Evolutionary conservation across 1,140 invertebrate genomes (phyloP).

Genomic region (Drosophila eugracilis): DNA sequence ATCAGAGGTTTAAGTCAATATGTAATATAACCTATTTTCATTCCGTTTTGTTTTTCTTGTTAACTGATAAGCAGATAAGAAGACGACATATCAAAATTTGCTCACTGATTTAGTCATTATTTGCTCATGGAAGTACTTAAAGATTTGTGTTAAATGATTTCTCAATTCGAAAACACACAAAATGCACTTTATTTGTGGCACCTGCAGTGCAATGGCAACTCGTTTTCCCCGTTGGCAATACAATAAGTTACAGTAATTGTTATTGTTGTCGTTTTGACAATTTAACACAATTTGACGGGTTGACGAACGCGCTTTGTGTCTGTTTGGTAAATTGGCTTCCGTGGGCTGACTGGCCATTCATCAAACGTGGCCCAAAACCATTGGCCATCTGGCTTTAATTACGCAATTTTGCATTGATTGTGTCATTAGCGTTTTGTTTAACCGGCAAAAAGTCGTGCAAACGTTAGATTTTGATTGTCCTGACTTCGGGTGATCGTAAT

Average conservation of each 20-base stretch:
- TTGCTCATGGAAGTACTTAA: conserved; percentile 19
- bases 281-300: conserved; percentile 51
- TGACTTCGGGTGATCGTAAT: conserved; percentile 16
- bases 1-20: background rate
- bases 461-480: conserved; percentile 22
- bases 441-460: conserved; percentile 41
- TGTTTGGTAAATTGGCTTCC: conserved; percentile 41
- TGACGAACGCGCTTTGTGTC: conserved; percentile 40
- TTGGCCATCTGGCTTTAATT: conserved; percentile 47
- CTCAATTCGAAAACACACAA: conserved; percentile 5
- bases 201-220: conserved; percentile 28
- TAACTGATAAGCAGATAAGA: conserved; percentile 36
- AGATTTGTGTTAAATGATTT: conserved; percentile 23
- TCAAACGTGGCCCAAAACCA: conserved; percentile 34
- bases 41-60: conserved; percentile 1
- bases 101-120: conserved; percentile 28
- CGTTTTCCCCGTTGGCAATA: conserved; percentile 24
- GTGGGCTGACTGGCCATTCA: conserved; percentile 34
- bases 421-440: conserved; percentile 47
- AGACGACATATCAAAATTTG: conserved; percentile 15
- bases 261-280: conserved; percentile 43
- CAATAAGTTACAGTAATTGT: conserved; percentile 49
- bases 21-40: conserved; percentile 18
- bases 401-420: conserved; percentile 49
- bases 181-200: conserved; percentile 14